Evolutionary conservation across 2,888 invertebrate genomes (phyloP).

Genomic region (Parnassius apollo): DNA sequence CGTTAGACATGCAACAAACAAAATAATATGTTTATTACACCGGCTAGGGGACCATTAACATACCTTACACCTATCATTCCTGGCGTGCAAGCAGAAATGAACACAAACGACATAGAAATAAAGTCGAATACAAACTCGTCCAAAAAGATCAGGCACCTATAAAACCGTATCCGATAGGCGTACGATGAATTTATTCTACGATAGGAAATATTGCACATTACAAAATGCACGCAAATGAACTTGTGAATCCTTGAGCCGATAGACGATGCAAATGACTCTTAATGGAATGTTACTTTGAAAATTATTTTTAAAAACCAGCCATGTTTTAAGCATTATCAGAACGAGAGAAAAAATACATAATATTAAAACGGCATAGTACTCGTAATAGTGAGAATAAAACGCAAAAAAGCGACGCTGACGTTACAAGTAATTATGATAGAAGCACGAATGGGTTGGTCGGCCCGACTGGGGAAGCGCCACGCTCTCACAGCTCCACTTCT

Average conservation of each 20-base stretch:
- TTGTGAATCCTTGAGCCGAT: conserved; percentile 19
- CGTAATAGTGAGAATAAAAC: too few relatives aligned
- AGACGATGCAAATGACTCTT: background rate
- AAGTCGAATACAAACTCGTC: background rate
- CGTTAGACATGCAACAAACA: conserved; percentile 17
- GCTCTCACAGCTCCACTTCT: too few relatives aligned
- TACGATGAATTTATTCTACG: conserved; percentile 5
- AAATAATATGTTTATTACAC: conserved; percentile 18
- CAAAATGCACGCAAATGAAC: conserved; percentile 5
- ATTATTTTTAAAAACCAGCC: too few relatives aligned
- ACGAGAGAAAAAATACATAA: too few relatives aligned
- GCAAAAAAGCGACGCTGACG: too few relatives aligned
- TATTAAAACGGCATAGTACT: too few relatives aligned
- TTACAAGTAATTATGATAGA: too few relatives aligned
- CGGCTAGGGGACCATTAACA: conserved; percentile 21
- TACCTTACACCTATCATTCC: conserved; percentile 9
- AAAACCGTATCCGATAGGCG: conserved; percentile 4
- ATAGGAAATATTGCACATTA: conserved; percentile 15
- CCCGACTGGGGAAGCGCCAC: too few relatives aligned
- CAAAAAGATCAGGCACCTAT: too few relatives aligned
- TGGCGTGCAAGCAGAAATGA: background rate
- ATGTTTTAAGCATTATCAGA: too few relatives aligned
- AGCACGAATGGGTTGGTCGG: too few relatives aligned
- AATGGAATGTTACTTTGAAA: background rate
- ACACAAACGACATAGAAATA: background rate